Conservation (phyloP, 2,888 invertebrate species). For the Heliconius ismenius region DNA sequence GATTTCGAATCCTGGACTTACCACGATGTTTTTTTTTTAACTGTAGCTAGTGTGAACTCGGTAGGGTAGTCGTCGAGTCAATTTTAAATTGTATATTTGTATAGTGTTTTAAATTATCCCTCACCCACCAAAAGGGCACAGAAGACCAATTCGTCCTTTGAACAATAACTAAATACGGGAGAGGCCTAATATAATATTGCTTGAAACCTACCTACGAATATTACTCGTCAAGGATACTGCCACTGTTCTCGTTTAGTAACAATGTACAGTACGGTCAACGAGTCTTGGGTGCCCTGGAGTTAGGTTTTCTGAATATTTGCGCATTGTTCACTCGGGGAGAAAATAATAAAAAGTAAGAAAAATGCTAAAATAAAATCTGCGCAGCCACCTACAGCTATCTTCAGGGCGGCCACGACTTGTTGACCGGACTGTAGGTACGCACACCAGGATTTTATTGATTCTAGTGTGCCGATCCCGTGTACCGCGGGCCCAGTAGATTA, state of each 20-base stretch:
- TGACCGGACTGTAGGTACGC: conserved; percentile 46
- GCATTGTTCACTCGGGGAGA: too few species aligned
- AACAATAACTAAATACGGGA: conserved; percentile 71
- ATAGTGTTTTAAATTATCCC: conserved; percentile 52
- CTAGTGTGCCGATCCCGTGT: conserved; percentile 70
- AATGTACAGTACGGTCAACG: conserved; percentile 39
- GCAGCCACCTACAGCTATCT: too few species aligned
- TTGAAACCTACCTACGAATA: conserved; percentile 57
- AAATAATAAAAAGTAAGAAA: too few species aligned
- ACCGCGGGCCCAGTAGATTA: conserved; percentile 72
- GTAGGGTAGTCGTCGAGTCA: conserved; percentile 72
- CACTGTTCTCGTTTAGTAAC: conserved; percentile 66
- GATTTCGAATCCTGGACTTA: conserved; percentile 59
- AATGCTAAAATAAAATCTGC: too few species aligned
- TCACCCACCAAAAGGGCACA: conserved; percentile 59
- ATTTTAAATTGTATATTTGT: conserved; percentile 66
- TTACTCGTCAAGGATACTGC: conserved; percentile 69
- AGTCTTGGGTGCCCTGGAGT: too few species aligned
- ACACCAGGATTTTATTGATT: conserved; percentile 79
- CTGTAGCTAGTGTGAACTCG: conserved; percentile 67
- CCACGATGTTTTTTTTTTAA: conserved; percentile 64
- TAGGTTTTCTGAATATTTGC: too few species aligned
- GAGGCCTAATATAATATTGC: conserved; percentile 71
- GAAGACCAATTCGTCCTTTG: conserved; percentile 72
- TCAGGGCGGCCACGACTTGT: too few species aligned